Evolutionary conservation across 2,797 vertebrate species (phyloP).

Genomic region (Schizopygopsis pylzovi): DNA sequence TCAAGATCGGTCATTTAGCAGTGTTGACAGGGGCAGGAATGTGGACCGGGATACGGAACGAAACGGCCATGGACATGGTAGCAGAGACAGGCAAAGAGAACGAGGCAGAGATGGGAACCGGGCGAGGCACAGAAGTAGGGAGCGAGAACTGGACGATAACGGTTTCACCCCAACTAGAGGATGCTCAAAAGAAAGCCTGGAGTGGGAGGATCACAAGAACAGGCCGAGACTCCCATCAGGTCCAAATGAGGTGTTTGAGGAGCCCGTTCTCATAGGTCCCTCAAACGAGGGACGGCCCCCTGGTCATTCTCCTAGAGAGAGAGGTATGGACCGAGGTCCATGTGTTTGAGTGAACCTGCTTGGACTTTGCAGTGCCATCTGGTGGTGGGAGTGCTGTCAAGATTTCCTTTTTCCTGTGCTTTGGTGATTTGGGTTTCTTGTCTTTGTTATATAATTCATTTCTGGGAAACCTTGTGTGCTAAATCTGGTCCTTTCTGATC

Average conservation of each 20-base stretch:
- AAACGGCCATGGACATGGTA: conserved; percentile 46
- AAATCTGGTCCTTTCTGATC: background rate
- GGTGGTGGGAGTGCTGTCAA: conserved; percentile 71
- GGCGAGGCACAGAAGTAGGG: conserved; percentile 46
- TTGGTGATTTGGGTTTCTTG: conserved; percentile 10
- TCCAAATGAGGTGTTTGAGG: conserved; percentile 72
- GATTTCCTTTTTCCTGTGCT: conserved; percentile 5
- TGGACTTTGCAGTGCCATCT: conserved; percentile 43
- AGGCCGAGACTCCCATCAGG: conserved; percentile 63
- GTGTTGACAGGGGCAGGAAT: conserved; percentile 43
- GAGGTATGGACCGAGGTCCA: conserved; percentile 56
- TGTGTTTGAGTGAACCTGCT: conserved; percentile 49
- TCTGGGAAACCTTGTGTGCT: background rate
- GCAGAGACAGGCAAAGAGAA: conserved; percentile 60
- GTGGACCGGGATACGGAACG: conserved; percentile 48
- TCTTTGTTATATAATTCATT: background rate
- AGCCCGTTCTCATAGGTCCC: conserved; percentile 46
- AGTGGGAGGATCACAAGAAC: conserved; percentile 63
- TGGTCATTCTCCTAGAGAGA: conserved; percentile 62
- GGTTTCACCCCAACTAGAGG: conserved; percentile 33
- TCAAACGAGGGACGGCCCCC: conserved; percentile 49
- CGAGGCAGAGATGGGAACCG: conserved; percentile 55
- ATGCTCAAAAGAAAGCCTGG: conserved; percentile 61
- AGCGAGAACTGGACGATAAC: conserved; percentile 63
- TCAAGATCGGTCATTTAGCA: conserved; percentile 16